Evolutionary conservation across 1,140 invertebrate genomes (phyloP).

Genomic region (Drosophila dunni): DNA sequence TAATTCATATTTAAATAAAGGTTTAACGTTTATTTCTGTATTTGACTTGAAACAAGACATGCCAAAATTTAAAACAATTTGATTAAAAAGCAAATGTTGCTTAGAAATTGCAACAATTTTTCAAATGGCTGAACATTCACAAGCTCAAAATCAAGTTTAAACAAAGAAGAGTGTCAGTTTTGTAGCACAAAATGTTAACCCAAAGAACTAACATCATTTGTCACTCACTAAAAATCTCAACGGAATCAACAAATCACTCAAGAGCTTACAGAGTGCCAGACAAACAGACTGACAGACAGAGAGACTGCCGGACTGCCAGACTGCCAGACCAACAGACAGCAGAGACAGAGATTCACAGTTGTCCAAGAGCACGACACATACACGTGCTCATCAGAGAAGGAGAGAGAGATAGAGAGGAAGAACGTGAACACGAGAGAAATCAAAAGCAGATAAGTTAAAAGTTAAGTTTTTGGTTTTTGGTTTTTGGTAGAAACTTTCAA

Average conservation of each 20-base stretch:
- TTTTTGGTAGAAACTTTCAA: constrained; percentile 50
- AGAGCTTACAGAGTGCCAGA: constrained; percentile 10
- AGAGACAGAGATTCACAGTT: constrained; percentile 29
- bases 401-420: background rate
- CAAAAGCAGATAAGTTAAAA: constrained; percentile 67
- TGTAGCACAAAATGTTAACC: constrained; percentile 27
- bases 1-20: no score
- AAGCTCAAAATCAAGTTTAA: constrained; percentile 2
- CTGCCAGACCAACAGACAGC: background rate
- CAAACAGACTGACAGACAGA: background rate
- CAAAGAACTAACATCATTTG: constrained; percentile 46
- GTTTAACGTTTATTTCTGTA: no score
- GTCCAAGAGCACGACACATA: constrained; percentile 34
- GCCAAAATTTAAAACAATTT: no score
- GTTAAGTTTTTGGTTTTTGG: constrained; percentile 31
- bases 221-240: constrained; percentile 49
- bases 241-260: constrained; percentile 51
- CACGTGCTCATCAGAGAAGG: constrained; percentile 52
- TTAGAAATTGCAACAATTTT: background rate
- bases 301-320: background rate
- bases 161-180: constrained; percentile 2
- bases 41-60: no score
- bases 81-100: no score
- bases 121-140: no score
- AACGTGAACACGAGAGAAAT: constrained; percentile 46